Base-by-base conservation (phyloP, 2,113 vertebrate species). In the Mola mola region DNA sequence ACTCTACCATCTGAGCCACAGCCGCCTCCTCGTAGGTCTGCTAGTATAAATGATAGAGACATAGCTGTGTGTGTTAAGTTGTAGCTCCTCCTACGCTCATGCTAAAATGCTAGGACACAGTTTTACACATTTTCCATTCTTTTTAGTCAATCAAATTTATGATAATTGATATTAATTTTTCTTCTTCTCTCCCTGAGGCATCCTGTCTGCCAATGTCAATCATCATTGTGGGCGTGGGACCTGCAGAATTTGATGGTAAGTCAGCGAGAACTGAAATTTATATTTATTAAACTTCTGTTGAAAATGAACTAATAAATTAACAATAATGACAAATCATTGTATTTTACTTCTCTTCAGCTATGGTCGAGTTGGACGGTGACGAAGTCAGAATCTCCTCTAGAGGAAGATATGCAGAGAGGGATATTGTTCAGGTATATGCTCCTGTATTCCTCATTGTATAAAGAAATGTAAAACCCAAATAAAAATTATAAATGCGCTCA, bases 281-380 rank as follows among this genome's bases (percentile, higher is more conserved):
- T 15, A 5, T 28, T 8, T 29, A 7, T 48, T 13, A 20, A 16
- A n/a, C n/a, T n/a, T n/a, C n/a, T n/a, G n/a, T n/a, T n/a, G n/a
- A n/a, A n/a, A n/a, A n/a, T n/a, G n/a, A n/a, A n/a, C n/a, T n/a
- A n/a, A n/a, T n/a, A n/a, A n/a, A n/a, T n/a, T n/a, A n/a, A n/a
- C n/a, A n/a, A n/a, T n/a, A n/a, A n/a, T n/a, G n/a, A n/a, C n/a
- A n/a, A n/a, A n/a, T n/a, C n/a, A 25, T 12, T 38, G 1, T 10
- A 2, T 62, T 61, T 8, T 22, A 4, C 1, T 24, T 59, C 12
- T 75, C 37, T 26, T 61, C 65, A 98, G 97, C 96, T 7, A 99
- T 99, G 97, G 74, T 97, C 6, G 96, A 99, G 85, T 67, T 99
- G 84, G 97, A 99, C 64, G 97, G 96, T 1, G 97, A 99, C 85